Evolutionary conservation across 2,113 vertebrate species (phyloP).

Genomic region (Nothobranchius kuhntae): DNA sequence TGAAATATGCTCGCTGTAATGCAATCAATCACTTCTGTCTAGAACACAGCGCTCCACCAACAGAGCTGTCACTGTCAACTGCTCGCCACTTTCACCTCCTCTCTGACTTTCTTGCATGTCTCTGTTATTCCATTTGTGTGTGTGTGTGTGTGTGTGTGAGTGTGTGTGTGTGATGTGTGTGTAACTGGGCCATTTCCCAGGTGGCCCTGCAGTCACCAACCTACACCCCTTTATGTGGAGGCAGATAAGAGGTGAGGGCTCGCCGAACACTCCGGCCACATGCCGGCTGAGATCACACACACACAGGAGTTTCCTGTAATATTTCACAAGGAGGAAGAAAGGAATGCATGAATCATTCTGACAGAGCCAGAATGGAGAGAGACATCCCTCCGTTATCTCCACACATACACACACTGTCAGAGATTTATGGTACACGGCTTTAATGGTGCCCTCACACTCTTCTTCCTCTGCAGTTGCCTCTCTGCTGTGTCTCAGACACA

Average conservation of each 20-base stretch:
- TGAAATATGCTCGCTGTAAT: constrained; percentile 52
- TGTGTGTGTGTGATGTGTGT: constrained; percentile 24
- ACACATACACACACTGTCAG: constrained; percentile 65
- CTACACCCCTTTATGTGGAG: constrained; percentile 64
- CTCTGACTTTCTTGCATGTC: constrained; percentile 2
- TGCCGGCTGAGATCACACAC: constrained; percentile 64
- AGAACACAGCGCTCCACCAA: constrained; percentile 37
- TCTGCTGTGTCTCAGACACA: constrained; percentile 11
- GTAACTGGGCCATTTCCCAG: constrained; percentile 45
- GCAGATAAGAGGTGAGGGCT: constrained; percentile 71
- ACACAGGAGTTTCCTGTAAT: constrained; percentile 48
- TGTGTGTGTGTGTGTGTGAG: constrained; percentile 19
- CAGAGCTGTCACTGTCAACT: constrained; percentile 59
- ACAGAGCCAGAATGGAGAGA: constrained; percentile 71
- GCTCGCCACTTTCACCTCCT: constrained; percentile 7
- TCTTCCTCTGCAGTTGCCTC: constrained; percentile 22
- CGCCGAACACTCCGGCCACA: constrained; percentile 60
- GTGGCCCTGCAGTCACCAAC: constrained; percentile 34
- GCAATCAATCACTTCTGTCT: constrained; percentile 71
- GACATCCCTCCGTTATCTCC: constrained; percentile 75
- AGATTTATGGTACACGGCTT: constrained; percentile 75
- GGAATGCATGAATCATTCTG: constrained; percentile 71
- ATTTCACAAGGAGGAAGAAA: constrained; percentile 70
- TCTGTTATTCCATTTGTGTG: neutral
- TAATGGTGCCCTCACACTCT: constrained; percentile 66